A percentile compares a stretch with the other conserved stretches of the same genome.
phyloP scores from a whole-genome alignment of 2,113 vertebrate species.

The Maccullochella peelii region DNA sequence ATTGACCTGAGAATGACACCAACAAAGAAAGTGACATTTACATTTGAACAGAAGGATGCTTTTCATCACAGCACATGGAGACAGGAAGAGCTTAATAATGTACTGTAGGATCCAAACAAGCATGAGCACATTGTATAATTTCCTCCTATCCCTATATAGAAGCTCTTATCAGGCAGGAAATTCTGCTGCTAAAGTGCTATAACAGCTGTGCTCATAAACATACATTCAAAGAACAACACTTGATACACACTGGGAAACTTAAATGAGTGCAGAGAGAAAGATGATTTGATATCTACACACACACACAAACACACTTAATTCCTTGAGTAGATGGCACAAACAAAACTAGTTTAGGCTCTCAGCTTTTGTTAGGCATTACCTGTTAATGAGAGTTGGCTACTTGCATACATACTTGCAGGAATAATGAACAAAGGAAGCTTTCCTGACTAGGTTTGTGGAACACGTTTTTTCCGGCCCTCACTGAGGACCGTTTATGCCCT shows the following conservation, averaged over 20 bases:
- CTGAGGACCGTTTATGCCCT: slow-evolving; percentile 41
- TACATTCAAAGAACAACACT: not conserved
- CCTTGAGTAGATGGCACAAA: not conserved
- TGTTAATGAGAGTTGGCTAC: not conserved
- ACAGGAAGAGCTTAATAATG: slow-evolving; percentile 4
- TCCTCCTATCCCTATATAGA: slow-evolving; percentile 26
- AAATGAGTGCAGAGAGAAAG: not conserved
- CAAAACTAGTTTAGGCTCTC: slow-evolving; percentile 5
- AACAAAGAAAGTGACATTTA: not conserved
- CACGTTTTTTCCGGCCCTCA: slow-evolving; percentile 28
- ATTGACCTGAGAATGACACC: slow-evolving; percentile 87
- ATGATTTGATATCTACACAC: not conserved
- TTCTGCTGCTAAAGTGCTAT: slow-evolving; percentile 21
- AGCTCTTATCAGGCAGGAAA: slow-evolving; percentile 59
- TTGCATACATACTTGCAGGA: not conserved
- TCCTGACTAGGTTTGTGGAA: slow-evolving; percentile 48
- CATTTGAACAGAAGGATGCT: not conserved
- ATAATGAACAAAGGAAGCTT: not conserved
- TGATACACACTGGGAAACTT: slow-evolving; percentile 14
- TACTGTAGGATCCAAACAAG: slow-evolving; percentile 10
- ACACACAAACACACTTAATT: not conserved
- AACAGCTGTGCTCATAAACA: slow-evolving; percentile 16
- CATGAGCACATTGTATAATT: slow-evolving; percentile 25
- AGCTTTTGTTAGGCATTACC: not conserved
- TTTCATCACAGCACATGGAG: not conserved